phyloP scores from a whole-genome alignment of 2,888 invertebrate species.

The Sinelater perroti region DNA sequence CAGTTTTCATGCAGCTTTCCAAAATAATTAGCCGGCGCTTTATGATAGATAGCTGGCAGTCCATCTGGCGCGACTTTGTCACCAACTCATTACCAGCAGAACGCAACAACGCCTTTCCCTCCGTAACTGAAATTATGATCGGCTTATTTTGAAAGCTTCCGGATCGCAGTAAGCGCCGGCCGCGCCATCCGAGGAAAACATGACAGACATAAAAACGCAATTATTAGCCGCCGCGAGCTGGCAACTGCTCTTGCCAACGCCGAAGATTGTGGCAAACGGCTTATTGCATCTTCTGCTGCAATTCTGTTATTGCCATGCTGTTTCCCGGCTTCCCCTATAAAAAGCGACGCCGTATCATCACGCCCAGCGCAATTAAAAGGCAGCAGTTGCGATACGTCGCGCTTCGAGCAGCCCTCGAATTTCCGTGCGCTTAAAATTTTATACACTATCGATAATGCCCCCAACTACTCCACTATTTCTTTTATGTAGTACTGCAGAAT shows the following conservation, averaged over 20 bases:
- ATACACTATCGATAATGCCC: background rate
- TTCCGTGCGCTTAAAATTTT: background rate
- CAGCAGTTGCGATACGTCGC: background rate
- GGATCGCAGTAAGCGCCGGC: background rate
- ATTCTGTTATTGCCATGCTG: no score
- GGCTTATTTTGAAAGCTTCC: constrained; percentile 3
- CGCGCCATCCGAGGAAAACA: background rate
- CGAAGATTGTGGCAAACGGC: background rate
- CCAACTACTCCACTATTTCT: constrained; percentile 1
- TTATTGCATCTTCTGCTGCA: background rate
- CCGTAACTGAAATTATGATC: background rate
- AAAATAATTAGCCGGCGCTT: constrained; percentile 20
- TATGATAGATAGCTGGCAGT: constrained; percentile 11
- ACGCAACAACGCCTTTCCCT: background rate
- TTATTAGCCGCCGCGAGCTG: background rate
- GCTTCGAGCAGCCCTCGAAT: background rate
- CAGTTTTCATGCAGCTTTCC: constrained; percentile 22
- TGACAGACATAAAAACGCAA: constrained; percentile 1
- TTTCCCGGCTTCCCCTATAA: no score
- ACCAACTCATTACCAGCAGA: background rate
- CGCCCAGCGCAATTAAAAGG: no score
- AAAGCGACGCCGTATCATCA: no score
- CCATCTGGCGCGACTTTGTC: constrained; percentile 12
- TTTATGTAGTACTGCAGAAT: constrained; percentile 1
- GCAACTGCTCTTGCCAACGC: background rate